Base-by-base conservation (phyloP, 92 coral and sea anemone species). In the Palythoa grandiflora region DNA sequence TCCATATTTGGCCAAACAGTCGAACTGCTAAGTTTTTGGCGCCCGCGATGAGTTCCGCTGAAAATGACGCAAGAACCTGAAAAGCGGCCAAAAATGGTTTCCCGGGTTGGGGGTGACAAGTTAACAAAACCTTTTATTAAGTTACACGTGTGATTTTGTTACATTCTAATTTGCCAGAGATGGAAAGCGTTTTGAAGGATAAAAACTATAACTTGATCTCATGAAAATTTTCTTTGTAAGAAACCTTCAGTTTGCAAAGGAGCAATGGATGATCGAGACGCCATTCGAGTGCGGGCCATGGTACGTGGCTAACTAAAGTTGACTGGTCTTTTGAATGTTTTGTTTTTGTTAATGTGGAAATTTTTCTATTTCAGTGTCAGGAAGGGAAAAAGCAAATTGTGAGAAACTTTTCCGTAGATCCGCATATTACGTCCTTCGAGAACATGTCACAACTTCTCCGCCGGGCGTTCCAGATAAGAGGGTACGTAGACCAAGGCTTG, bases 331-430 rank as follows among this genome's bases (percentile, higher is more conserved):
- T 44, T 3, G 19, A 52, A 13, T 60, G 47, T 81, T 78, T 55
- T 84, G 86, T 55, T 40, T 73, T 71, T 73, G 47, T 75, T 15
- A 63, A 93, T 96, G 90, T 96, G 47, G 91, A 88, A 54, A 92
- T 91, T 74, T 77, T 70, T 71, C 83, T 20, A 44, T 86, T 39
- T 77, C 40, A 53, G 88, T 63, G 68, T 76, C 73, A 59, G 17
- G 88, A 78, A 51, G 78, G 84, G 36, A 77, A 78, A 3, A 89
- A 52, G 19, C 91, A 86, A 44, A 92, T 90, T 54, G 68, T 94
- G 53, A 90, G 99, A 75, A 92, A 97, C 75, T 97, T 97, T 73
- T 94, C 98, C 1, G 93, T 97, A 21, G 99, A 97, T 70, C 99
- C 99, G 15, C 96, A 96, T 87, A 97, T 97, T 87, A 97, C 99